phyloP scores from a whole-genome alignment of 2,797 vertebrate species.

The Bufotes viridis region DNA sequence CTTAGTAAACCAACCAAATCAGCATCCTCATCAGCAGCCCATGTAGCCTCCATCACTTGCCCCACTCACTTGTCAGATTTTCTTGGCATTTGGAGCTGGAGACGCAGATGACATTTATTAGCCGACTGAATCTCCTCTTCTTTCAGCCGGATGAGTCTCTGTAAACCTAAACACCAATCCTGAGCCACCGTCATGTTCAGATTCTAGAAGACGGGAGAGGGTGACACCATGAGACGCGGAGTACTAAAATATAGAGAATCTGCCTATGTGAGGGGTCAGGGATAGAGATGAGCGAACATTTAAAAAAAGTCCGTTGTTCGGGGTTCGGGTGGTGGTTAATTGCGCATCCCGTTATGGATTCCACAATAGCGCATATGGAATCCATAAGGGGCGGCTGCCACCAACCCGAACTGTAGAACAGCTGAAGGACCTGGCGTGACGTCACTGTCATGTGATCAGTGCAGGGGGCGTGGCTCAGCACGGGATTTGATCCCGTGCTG shows the following conservation, averaged over 20 bases:
- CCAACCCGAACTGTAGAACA: too few relatives aligned
- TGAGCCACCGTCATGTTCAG: constrained; percentile 94
- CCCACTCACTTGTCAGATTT: constrained; percentile 91
- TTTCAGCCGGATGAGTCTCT: constrained; percentile 93
- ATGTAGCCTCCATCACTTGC: background rate
- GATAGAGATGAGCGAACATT: too few relatives aligned
- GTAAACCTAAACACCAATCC: constrained; percentile 95
- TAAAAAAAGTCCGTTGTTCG: too few relatives aligned
- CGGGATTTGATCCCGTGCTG: too few relatives aligned
- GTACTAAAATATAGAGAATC: background rate
- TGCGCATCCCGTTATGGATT: too few relatives aligned
- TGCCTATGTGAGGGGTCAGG: background rate
- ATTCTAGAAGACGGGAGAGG: constrained; percentile 76
- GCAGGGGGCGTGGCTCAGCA: too few relatives aligned
- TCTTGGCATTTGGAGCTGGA: constrained; percentile 91
- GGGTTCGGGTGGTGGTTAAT: too few relatives aligned
- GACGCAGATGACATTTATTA: constrained; percentile 93
- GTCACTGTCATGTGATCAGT: too few relatives aligned
- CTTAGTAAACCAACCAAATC: background rate
- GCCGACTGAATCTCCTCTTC: constrained; percentile 95
- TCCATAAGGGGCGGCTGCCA: too few relatives aligned
- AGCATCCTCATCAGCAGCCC: background rate
- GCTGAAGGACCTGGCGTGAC: too few relatives aligned
- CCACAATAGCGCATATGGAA: too few relatives aligned
- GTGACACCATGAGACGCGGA: background rate